Base-by-base conservation (phyloP, 1,140 invertebrate genomes). In the Hylaeus volcanicus region DNA sequence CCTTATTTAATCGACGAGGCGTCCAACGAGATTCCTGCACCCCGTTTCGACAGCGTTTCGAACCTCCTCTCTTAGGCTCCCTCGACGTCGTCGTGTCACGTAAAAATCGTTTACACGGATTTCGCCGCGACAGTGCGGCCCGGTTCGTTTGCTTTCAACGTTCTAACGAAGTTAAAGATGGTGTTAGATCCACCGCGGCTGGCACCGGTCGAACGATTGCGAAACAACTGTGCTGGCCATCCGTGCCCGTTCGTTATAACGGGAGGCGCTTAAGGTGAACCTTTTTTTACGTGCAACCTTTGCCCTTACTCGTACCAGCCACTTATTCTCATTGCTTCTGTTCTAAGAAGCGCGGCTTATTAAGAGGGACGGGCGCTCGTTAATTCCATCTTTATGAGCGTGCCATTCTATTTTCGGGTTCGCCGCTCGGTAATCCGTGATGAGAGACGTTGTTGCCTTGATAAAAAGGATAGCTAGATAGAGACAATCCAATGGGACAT, bases 401-500 rank as follows among this genome's bases (percentile, higher is more conserved):
- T n/a, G 12, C 37, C 60, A 64, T 58, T 79, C 68, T 78, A 78
- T 78, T 78, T 78, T 78, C 43, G 75, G 68, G 39, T 6, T 45
- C 5, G 73, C 37, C 39, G 72, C 39, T 68, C 56, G 26, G 5
- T 56, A 26, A 26, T 51, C 48, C 51, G 12, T 6, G 51, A 37
- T n/a, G 14, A 48, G 14, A 64, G 53, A 26, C 26, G 26, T 26
- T 26, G 45, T 5, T 15, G 5, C 3, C 37, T 26, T 8, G 41
- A 37, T 56, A 9, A 14, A 48, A 76, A 56, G 1, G 37, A 53
- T 15, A 39, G 14, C 37, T n/a, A 26, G 41, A 8, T 41, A 39
- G 26, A 26, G 45, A 45, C 11, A 64, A 14, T 4, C 5, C 5
- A 3, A 41, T 3, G 45, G 9, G 26, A 58, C 11, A 26, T 26